Evolutionary conservation across 53 echinoderm and acorn worm species (phyloP).

Genomic region (Glandiceps talaboti): DNA sequence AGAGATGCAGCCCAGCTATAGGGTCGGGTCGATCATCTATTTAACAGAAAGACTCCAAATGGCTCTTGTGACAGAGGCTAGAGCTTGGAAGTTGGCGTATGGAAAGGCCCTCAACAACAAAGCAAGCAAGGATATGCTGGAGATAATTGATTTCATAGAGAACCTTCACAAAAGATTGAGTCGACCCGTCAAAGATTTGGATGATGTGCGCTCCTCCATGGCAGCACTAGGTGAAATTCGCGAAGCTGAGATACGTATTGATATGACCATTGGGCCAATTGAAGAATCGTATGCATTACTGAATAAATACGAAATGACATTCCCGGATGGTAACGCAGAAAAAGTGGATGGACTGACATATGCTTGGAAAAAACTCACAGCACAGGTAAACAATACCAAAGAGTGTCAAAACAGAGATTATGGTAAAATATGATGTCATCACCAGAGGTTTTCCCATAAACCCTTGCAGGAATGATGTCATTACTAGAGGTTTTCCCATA

Average conservation of each 20-base stretch:
- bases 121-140: constrained; percentile 83
- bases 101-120: constrained; percentile 86
- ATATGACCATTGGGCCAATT: constrained; percentile 94
- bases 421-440: no score
- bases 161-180: constrained; percentile 84
- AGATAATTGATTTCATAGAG: constrained; percentile 90
- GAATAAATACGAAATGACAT: constrained; percentile 67
- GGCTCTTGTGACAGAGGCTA: constrained; percentile 74
- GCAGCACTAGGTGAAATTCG: constrained; percentile 62
- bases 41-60: constrained; percentile 66
- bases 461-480: no score
- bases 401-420: no score
- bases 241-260: constrained; percentile 82
- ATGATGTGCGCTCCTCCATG: constrained; percentile 89
- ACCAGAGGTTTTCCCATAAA: no score
- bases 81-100: constrained; percentile 93
- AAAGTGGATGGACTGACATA: constrained; percentile 90
- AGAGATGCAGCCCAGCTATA: constrained; percentile 63
- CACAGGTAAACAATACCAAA: constrained; percentile 81
- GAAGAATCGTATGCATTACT: constrained; percentile 95
- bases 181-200: constrained; percentile 86
- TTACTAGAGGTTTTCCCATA: no score
- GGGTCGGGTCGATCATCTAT: constrained; percentile 86
- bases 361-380: constrained; percentile 86
- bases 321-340: constrained; percentile 94